Base-by-base conservation (phyloP, 2,113 vertebrate genomes). In the Ascaphus truei region DNA sequence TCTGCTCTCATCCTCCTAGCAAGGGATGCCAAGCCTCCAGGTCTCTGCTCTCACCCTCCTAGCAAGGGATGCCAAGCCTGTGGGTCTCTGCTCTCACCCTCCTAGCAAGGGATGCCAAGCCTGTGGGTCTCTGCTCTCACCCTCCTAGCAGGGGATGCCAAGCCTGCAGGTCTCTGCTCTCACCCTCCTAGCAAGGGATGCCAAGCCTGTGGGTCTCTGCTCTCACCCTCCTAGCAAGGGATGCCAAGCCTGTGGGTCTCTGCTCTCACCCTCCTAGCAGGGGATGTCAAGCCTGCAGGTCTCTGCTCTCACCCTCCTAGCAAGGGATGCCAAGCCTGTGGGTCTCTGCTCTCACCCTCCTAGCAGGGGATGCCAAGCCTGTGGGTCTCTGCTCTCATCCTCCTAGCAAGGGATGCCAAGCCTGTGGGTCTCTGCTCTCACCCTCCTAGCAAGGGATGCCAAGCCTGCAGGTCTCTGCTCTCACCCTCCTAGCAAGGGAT, bases 371-470 rank as follows among this genome's bases (percentile, higher is more conserved):
- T 43, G 26, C n/a, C 26, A 18, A 48, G 60, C 59, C 61, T 63
- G 48, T 45, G 51, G 66, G 66, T 69, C 55, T n/a, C n/a, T n/a
- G n/a, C n/a, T n/a, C n/a, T 50, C 65, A n/a, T 59, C 20, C 15
- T 60, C 23, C 20, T 36, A 51, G 25, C 30, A 30, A 50, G 43
- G 41, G 22, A 34, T 43, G 26, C n/a, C 26, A 18, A 48, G 60
- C 59, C 61, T 63, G 48, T 45, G 51, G 66, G 66, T 69, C 55
- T n/a, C n/a, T n/a, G n/a, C n/a, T n/a, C n/a, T 50, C 65, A n/a
- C 50, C 20, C 15, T 60, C 23, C 20, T 36, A 51, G 25, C 30
- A 30, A 50, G 43, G 41, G 22, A 34, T 43, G 26, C n/a, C 26
- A 18, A 48, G 60, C 59, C 61, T 63, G 48, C 52, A 60, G 66